Evolutionary conservation across 1,140 invertebrate species (phyloP), one percentile per base, ranked within the genome.

Genomic region (Drosophila biarmipes): DNA sequence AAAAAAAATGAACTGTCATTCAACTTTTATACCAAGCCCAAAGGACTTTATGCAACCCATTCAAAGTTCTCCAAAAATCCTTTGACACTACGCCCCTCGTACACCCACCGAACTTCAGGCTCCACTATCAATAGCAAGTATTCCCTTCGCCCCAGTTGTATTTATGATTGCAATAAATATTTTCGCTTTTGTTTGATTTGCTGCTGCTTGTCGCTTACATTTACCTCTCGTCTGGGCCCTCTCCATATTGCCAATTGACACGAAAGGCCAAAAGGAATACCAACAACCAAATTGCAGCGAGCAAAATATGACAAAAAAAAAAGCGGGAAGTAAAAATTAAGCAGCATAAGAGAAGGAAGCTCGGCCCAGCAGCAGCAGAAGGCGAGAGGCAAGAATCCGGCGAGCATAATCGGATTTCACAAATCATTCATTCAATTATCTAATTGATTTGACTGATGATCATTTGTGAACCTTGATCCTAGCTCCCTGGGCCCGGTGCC

Each of bases 391-490:
- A 57, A 57, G 74, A 55, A 73, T 58, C 52, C 54, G 55, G 54
- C 64, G 54, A 48, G 38, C 49, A 79, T 90, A 90, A 90, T 86
- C 86, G 86, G 86, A 86, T 90, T 90, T 90, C 53, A 80, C 73
- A 81, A 90, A 90, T 86, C 86, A 90, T 77, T 90, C 86, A 90
- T 86, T 77, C 79, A 79, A 90, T 90, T 90, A 81, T 90, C 78
- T 86, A 80, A 73, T 80, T 90, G 81, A 86, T 90, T 82, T 90
- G 86, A 90, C 78, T 82, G 78, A 90, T 90, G 86, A 81, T 80
- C 75, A 86, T 79, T 85, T 82, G 67, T 82, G 78, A 90, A 73
- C 86, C 72, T 78, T 86, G 78, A 79, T 81, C 74, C 71, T 75
- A 72, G 63, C 59, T 66, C 55, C 19, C 27, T 37, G 56, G 53